Evolutionary conservation across 2,888 invertebrate species (phyloP).

Genomic region (Parnassius orleans): DNA sequence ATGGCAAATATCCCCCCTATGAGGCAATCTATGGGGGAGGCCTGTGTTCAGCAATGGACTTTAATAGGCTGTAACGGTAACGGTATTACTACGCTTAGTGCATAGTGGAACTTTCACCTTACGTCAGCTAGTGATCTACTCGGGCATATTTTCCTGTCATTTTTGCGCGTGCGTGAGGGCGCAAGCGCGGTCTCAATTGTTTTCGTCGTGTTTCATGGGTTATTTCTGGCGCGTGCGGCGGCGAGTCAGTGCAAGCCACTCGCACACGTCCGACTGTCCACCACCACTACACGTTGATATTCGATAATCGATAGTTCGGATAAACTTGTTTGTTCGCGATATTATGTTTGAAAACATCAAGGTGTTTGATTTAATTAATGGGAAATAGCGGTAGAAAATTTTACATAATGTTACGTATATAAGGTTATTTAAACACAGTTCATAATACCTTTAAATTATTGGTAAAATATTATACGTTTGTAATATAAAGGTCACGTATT

Average conservation of each 20-base stretch:
- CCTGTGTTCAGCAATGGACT: too few relatives aligned
- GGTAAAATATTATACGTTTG: slow-evolving; percentile 13
- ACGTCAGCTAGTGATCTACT: slow-evolving; percentile 36
- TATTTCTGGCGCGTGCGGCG: slow-evolving; percentile 70
- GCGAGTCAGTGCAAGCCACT: slow-evolving; percentile 63
- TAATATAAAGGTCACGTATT: slow-evolving; percentile 4
- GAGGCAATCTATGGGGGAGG: too few relatives aligned
- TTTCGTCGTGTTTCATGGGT: slow-evolving; percentile 78
- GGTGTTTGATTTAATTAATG: too few relatives aligned
- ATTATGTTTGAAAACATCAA: too few relatives aligned
- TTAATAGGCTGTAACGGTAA: too few relatives aligned
- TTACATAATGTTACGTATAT: too few relatives aligned
- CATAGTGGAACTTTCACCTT: slow-evolving; percentile 39
- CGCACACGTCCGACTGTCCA: slow-evolving; percentile 61
- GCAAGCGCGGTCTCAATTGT: slow-evolving; percentile 72
- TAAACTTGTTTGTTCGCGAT: background rate
- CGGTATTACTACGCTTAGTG: slow-evolving; percentile 2
- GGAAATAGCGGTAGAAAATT: too few relatives aligned
- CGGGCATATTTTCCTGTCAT: slow-evolving; percentile 68
- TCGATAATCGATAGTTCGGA: slow-evolving; percentile 40
- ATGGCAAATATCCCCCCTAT: too few relatives aligned
- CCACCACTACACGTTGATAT: slow-evolving; percentile 58
- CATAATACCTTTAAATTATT: slow-evolving; percentile 8
- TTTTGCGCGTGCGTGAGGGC: slow-evolving; percentile 67
- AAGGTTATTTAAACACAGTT: too few relatives aligned